Evolutionary conservation across 2,888 invertebrate species (phyloP), one percentile per base, ranked within the genome.

Genomic region (Rhagophthalmus giganteus): DNA sequence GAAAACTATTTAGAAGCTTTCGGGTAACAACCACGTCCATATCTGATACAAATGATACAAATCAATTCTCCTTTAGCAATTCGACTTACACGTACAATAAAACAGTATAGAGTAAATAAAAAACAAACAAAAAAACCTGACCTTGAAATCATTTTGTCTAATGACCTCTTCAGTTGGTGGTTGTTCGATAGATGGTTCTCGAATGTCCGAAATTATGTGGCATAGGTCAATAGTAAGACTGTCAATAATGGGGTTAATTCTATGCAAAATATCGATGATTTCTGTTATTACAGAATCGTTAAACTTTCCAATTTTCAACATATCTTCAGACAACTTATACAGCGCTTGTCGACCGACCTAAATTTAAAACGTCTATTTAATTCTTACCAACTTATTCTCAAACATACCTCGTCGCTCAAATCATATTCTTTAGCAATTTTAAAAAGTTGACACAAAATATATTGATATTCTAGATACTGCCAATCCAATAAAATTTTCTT

Each of bases 401-500:
- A 10, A 27, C 20, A 14, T 34, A 80, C 80, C 71, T 85, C 83
- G 69, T 88, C 88, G 1, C 82, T 78, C 10, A 86, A 71, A 71
- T 88, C 87, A 65, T 80, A 84, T 1, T 75, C 70, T 50, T 77
- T 73, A 8, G 80, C 71, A 33, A 88, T 81, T 60, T 80, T 74
- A 51, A 84, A 75, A n/a, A 86, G 69, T 55, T 86, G 84, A 27
- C 81, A 73, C 4, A 85, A 68, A 54, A 85, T 79, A 60, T 83
- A 85, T 57, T 84, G 80, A 37, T 79, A 76, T 52, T 77, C 74
- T 31, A 77, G 67, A 58, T 71, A 69, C 25, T 73, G 70, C 62
- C 49, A 54, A 74, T 42, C 69, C 68, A 53, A 54, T 27, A 49
- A 16, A 9, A 28, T 24, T 47, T 28, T 40, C 32, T 25, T 32